Base-by-base conservation (phyloP, 2,797 vertebrate genomes). In the Sebastes vulpes region DNA sequence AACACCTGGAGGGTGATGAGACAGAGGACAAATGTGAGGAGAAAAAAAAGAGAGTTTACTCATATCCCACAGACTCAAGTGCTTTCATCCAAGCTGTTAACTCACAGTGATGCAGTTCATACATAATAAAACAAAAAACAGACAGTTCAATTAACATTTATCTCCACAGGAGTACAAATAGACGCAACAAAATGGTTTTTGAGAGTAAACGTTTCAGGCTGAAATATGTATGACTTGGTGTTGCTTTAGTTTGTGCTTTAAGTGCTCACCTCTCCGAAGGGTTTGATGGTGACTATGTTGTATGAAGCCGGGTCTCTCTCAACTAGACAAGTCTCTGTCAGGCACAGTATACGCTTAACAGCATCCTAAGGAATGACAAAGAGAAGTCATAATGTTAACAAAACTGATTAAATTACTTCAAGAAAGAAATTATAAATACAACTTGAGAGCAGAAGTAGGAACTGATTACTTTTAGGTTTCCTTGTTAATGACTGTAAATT, bases 231-330 rank as follows among this genome's bases (percentile, higher is more conserved):
- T 5, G 1, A 42, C 21, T 56, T 25, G 14, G 11, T 8, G 20
- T 52, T 9, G 14, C 29, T 72, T 60, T 23, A 23, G 29, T 67
- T 20, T 60, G 3, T 5, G 5, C 35, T 38, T 38, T 38, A 38
- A 42, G 52, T 1, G 20, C 96, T 94, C 92, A 99, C 99, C 97
- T 99, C 99, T 82, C 96, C 98, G 60, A 99, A 97, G 53, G 99
- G 98, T 90, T 99, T 99, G 90, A 99, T 77, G 75, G 98, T 99
- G 82, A 97, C 97, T 67, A 99, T 99, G 93, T 99, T 99, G 90
- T 99, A 99, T 1, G 99, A 99, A 67, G 97, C 98, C 9, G 98
- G 98, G 89, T 99, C 99, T 82, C 98, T 95, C 92, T 99, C 98
- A 78, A 99, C 98, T 75, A 99, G 94, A 91, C 98, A 99, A 2